A percentile compares a stretch with the other conserved stretches of the same genome.
These are phyloP conservation scores for Chloroclysta siterata DNA, from an alignment of 2,888 invertebrate genomes.

Conservation along the genomic window DNA sequence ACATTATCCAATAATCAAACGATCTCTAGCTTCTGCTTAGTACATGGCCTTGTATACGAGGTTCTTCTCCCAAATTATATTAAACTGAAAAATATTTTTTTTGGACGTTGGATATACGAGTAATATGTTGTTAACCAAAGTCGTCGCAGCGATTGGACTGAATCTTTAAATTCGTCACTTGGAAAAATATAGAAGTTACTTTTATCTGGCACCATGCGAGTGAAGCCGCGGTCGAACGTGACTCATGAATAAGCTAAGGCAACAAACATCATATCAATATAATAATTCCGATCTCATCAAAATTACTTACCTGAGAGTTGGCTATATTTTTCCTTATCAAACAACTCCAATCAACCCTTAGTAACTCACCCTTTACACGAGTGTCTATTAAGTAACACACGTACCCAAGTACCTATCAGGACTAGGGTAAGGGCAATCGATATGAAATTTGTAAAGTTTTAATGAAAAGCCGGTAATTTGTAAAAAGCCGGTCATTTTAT, in stretches of 20 bases:
- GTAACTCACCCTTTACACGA: conserved; percentile 38
- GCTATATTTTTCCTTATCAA: conserved; percentile 23
- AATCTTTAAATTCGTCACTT: too few relatives aligned
- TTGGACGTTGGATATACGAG: too few relatives aligned
- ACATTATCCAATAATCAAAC: too few relatives aligned
- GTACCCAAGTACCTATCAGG: conserved; percentile 39
- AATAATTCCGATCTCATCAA: conserved; percentile 16
- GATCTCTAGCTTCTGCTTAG: too few relatives aligned
- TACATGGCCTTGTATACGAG: too few relatives aligned
- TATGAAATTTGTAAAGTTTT: neutral
- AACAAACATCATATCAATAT: conserved; percentile 12
- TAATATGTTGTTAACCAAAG: too few relatives aligned
- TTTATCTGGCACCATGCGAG: too few relatives aligned
- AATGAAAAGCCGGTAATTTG: neutral
- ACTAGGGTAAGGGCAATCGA: conserved; percentile 18
- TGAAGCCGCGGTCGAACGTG: too few relatives aligned
- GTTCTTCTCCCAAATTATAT: too few relatives aligned
- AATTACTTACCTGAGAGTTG: conserved; percentile 4
- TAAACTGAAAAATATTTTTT: too few relatives aligned
- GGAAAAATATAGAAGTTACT: too few relatives aligned
- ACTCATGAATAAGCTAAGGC: neutral
- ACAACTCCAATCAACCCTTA: conserved; percentile 18
- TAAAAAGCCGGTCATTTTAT: neutral
- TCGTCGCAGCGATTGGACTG: too few relatives aligned
- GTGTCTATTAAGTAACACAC: conserved; percentile 38